phyloP scores from a whole-genome alignment of 2,797 vertebrate species.

The Labeo calbasu region DNA sequence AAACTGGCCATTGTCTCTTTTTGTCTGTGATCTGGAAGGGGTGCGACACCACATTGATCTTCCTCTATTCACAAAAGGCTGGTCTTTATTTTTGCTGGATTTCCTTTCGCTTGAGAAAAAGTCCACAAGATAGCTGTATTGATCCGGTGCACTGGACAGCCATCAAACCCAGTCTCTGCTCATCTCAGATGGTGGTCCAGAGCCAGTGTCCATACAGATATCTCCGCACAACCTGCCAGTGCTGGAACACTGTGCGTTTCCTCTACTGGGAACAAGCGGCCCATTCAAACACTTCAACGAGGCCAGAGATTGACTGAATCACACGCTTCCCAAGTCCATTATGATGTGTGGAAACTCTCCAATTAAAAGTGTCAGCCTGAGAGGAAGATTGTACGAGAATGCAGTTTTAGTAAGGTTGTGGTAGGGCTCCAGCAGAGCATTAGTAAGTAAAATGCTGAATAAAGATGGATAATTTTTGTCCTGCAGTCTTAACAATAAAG shows the following conservation, averaged over 20 bases:
- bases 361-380: constrained; percentile 11
- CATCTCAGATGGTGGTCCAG: constrained; percentile 58
- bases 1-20: constrained; percentile 14
- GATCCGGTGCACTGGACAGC: constrained; percentile 53
- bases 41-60: constrained; percentile 49
- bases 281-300: constrained; percentile 34
- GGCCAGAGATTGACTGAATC: constrained; percentile 35
- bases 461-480: neutral
- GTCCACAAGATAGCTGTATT: constrained; percentile 58
- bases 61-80: constrained; percentile 33
- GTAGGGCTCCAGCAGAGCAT: neutral
- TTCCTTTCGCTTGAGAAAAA: constrained; percentile 51
- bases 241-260: constrained; percentile 27
- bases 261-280: constrained; percentile 22
- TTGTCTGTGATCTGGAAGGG: constrained; percentile 38
- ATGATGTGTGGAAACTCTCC: constrained; percentile 5
- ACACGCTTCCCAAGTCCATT: constrained; percentile 16
- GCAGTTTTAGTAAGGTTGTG: neutral
- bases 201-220: constrained; percentile 39
- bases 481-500: neutral
- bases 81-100: constrained; percentile 55
- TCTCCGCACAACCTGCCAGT: constrained; percentile 47
- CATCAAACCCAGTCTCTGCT: constrained; percentile 58
- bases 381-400: neutral
- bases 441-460: constrained; percentile 1